Evolutionary conservation across 2,888 invertebrate species (phyloP).

Genomic region (Noctua pronuba): DNA sequence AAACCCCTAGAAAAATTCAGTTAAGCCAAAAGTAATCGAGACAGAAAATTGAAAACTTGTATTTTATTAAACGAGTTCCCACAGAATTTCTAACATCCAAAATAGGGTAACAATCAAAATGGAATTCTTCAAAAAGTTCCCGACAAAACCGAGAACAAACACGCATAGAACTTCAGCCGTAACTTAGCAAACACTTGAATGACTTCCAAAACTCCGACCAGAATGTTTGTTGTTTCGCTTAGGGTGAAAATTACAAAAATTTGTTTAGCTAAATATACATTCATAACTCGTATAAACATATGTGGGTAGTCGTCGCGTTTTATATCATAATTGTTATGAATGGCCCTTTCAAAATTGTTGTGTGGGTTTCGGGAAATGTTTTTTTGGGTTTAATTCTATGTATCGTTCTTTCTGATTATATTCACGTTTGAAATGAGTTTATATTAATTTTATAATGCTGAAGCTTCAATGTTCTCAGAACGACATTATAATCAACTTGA

Average conservation of each 20-base stretch:
- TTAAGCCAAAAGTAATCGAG: slow-evolving; percentile 33
- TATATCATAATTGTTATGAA: slow-evolving; percentile 32
- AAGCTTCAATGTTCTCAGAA: neutral
- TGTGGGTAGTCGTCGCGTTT: slow-evolving; percentile 23
- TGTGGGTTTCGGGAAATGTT: slow-evolving; percentile 8
- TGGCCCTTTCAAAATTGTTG: slow-evolving; percentile 33
- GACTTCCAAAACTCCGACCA: slow-evolving; percentile 68
- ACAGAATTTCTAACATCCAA: slow-evolving; percentile 27
- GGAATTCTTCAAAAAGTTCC: slow-evolving; percentile 61
- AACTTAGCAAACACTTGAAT: slow-evolving; percentile 68
- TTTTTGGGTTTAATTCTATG: neutral
- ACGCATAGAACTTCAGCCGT: slow-evolving; percentile 68
- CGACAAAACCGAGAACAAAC: slow-evolving; percentile 63
- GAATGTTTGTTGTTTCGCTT: slow-evolving; percentile 69
- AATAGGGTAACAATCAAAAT: slow-evolving; percentile 56
- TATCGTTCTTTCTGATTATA: neutral
- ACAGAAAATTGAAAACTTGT: slow-evolving; percentile 38
- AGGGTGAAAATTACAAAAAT: slow-evolving; percentile 68
- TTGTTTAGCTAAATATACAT: slow-evolving; percentile 38
- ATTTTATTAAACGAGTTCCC: slow-evolving; percentile 47
- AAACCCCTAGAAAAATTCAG: slow-evolving; percentile 28
- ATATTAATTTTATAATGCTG: neutral
- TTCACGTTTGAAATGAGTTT: neutral
- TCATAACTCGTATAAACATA: slow-evolving; percentile 43
- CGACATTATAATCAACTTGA: neutral